Base-by-base conservation (phyloP, 2,888 invertebrate genomes). In the Torymus auratus region DNA sequence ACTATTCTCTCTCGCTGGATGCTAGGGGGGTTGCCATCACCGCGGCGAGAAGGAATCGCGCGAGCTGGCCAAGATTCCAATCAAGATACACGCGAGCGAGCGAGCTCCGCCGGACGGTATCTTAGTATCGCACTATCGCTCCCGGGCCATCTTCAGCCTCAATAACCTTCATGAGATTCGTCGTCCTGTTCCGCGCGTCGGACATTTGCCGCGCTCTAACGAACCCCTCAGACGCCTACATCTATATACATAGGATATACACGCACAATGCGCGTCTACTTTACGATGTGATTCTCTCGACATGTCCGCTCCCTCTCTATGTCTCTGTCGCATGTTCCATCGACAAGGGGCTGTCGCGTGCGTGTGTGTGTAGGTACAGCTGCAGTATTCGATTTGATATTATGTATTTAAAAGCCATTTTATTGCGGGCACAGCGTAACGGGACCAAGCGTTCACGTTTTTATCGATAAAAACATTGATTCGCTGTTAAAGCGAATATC, bases 121-220 rank as follows among this genome's bases (percentile, higher is more conserved):
- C 88, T 87, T 85, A 85, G 85, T 80, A 78, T 53, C 67, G 78
- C 79, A 82, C 85, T 89, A 89, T 89, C 88, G 75, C 75, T 72
- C 71, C 68, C 80, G 83, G 85, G 84, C 85, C 81, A 89, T 89
- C 88, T 88, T 87, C 85, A 86, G 85, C 83, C 83, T 85, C 85
- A 85, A 88, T 88, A 88, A 87, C 84, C 84, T 86, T 85, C 85
- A 84, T 68, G 82, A 84, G 83, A 84, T 83, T 85, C 79, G 62
- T 85, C 79, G 62, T 72, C 78, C 73, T 74, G 81, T 82, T 83
- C 83, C 41, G 41, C 77, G 65, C 77, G 65, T 74, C 60, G 75
- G 65, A 72, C 70, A 50, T 68, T 81, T 71, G 78, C 67, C 56
- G 60, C 7, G 41, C 41, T 41, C 62, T 77, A 75, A 72, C 75